phyloP scores from a whole-genome alignment of 2,888 invertebrate genomes.

The Anoplius nigerrimus region DNA sequence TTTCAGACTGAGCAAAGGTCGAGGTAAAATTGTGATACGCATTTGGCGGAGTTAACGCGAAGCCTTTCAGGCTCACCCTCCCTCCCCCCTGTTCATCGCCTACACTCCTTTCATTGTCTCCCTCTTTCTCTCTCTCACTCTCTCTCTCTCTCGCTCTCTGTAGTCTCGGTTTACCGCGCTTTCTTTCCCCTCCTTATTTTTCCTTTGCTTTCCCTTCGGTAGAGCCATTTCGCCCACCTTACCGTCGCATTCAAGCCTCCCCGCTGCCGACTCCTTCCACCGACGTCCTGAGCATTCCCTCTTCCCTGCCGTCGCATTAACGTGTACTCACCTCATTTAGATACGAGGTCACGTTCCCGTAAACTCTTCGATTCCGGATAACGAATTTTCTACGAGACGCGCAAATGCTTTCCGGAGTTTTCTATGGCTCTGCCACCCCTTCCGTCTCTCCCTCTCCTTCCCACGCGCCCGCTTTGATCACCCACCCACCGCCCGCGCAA shows the following conservation, averaged over 20 bases:
- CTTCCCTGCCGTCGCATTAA: constrained; percentile 28
- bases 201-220: too few relatives aligned
- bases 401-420: constrained; percentile 53
- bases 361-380: constrained; percentile 60
- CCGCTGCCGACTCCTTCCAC: background rate
- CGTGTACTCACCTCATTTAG: constrained; percentile 54
- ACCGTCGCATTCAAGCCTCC: too few relatives aligned
- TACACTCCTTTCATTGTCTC: background rate
- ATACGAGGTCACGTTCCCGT: constrained; percentile 54
- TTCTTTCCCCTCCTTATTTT: too few relatives aligned
- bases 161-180: too few relatives aligned
- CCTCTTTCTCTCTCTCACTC: too few relatives aligned
- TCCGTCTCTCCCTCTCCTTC: background rate
- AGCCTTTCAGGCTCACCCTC: background rate
- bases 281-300: background rate
- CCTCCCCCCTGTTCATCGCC: background rate
- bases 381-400: constrained; percentile 58
- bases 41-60: background rate
- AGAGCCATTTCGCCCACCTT: too few relatives aligned
- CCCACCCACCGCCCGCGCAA: background rate
- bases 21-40: constrained; percentile 2
- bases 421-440: constrained; percentile 12
- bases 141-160: too few relatives aligned
- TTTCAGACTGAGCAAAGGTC: background rate
- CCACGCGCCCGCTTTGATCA: background rate